These are phyloP conservation scores for Polymixis lichenea DNA, from an alignment of 2,888 invertebrate genomes.

Conservation along the genomic window DNA sequence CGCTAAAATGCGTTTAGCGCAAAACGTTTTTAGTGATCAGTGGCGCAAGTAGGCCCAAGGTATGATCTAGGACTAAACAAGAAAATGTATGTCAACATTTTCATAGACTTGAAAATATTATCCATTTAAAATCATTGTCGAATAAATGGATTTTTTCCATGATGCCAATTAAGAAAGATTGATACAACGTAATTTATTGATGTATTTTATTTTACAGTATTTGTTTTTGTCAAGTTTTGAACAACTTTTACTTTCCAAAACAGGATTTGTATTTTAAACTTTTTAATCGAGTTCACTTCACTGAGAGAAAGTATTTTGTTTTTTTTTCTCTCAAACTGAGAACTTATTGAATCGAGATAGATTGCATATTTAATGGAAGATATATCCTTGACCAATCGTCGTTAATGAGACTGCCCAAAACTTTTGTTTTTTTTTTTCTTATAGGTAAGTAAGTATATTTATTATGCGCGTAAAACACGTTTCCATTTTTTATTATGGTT, in stretches of 20 bases:
- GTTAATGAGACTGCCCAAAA: not conserved
- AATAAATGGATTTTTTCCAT: not conserved
- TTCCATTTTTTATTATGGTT: not conserved
- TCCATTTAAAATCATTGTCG: conserved; percentile 45
- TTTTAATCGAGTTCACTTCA: conserved; percentile 20
- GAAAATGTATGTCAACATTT: not conserved
- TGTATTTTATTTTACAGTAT: conserved; percentile 5
- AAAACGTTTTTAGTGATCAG: not conserved
- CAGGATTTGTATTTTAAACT: conserved; percentile 42
- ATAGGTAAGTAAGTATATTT: conserved; percentile 1
- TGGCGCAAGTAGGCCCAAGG: not conserved
- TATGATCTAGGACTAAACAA: conserved; percentile 2
- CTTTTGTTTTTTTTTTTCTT: not conserved
- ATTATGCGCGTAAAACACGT: not conserved
- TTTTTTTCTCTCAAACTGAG: conserved; percentile 18
- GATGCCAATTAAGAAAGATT: conserved; percentile 15
- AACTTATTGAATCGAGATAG: not conserved
- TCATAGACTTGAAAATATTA: conserved; percentile 39
- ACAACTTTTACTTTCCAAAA: conserved; percentile 52
- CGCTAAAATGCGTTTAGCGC: not conserved
- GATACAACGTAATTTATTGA: not conserved
- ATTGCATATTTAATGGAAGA: conserved; percentile 8
- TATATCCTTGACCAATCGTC: not conserved
- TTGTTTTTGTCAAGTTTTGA: conserved; percentile 18
- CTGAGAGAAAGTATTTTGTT: conserved; percentile 50